Base-by-base conservation (phyloP, 37 sponge, comb jelly and placozoan species). In the Trichoplax adhaerens region DNA sequence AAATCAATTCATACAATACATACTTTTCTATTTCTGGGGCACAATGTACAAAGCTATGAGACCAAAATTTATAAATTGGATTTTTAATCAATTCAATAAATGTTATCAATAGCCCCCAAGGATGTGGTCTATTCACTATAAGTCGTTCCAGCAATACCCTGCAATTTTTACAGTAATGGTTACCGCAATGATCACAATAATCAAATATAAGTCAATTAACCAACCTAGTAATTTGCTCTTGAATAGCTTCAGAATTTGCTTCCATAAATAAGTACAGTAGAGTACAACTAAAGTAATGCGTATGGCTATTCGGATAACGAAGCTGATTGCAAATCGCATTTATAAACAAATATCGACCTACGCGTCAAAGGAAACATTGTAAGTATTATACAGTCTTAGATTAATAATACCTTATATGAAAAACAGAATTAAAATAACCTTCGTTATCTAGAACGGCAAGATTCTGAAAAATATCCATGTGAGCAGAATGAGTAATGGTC, bases 81-180 rank as follows among this genome's bases (percentile, higher is more conserved):
- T 93, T 93, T 71, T 91, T 91, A 63, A 98, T 98, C 58, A 98
- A 86, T 73, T 98, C 99, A 70, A 98, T 98, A 77, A 98, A 98
- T 4, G 99, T 98, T 74, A 98, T 89, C 64, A 98, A 86, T 65
- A 98, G 84, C 12, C 99, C 99, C 99, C 99, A 98, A 12, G 99
- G 99, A 67, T 98, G 99, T 8, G 99, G 99, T 50, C 99, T 59
- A 76, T 98, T 89, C 64, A 89, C 99, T 53, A 93, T 93, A 74
- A 98, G 65, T 57, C 99, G 77, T 69, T 98, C 99, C 78, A 98
- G 76, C 67, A 98, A 74, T 6, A 98, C 94, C 61, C 94, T 90
- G 69, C 56, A 56, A 63, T 56, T 5, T 29, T 12, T 48, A 29
- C 50, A 68, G 7, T 68, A 7, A 69, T 29, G 70, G 50, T 49